These are phyloP conservation scores for Candoia aspera DNA, from an alignment of 2,113 vertebrate genomes.

Conservation along the genomic window DNA sequence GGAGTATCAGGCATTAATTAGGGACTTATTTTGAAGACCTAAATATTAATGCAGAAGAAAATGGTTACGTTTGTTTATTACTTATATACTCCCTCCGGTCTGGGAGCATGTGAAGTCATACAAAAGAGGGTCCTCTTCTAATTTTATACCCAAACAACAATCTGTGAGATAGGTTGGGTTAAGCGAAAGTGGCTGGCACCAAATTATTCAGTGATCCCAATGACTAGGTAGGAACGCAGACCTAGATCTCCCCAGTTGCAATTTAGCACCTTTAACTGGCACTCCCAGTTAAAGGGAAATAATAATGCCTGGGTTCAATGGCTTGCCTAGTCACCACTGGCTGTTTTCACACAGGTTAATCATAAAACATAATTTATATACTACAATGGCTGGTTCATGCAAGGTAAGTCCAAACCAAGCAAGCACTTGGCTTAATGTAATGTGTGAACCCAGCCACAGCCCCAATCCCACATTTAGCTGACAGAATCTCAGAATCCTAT, in stretches of 20 bases:
- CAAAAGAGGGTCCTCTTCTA: neutral
- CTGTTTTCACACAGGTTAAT: neutral
- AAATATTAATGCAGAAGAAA: constrained; percentile 53
- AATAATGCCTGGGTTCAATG: neutral
- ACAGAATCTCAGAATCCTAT: neutral
- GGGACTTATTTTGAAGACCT: constrained; percentile 40
- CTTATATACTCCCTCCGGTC: neutral
- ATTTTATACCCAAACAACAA: neutral
- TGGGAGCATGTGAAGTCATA: neutral
- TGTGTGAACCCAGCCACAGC: neutral
- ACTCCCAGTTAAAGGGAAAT: neutral
- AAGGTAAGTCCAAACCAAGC: neutral
- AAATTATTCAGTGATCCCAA: neutral
- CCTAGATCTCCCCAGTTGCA: neutral
- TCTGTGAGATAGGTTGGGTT: neutral
- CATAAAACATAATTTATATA: neutral
- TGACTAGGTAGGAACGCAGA: neutral
- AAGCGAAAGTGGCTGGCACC: neutral
- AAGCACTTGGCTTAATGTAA: neutral
- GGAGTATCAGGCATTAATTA: constrained; percentile 34
- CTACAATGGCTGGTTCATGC: neutral
- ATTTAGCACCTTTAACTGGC: neutral
- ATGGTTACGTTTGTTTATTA: constrained; percentile 12
- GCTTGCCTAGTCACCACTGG: neutral
- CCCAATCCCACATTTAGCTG: neutral